Percentiles rank a stretch among this genome's conserved stretches.
Evolutionary conservation across 2,113 vertebrate species (phyloP).

Genomic region (Vimba vimba): DNA sequence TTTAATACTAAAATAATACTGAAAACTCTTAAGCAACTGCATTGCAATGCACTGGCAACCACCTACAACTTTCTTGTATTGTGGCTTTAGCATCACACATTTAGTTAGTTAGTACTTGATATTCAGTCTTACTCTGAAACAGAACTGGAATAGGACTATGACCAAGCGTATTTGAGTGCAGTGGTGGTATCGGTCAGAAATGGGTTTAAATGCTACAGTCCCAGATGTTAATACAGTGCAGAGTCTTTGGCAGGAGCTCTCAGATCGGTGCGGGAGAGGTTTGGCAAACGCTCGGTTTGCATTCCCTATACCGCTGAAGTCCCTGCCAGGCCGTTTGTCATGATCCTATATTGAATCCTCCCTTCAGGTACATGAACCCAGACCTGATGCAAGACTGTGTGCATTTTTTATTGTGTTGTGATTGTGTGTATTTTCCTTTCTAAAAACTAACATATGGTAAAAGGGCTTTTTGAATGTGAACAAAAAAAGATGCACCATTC

Average conservation of each 20-base stretch:
- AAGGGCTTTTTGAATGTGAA: neutral
- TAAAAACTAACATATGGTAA: neutral
- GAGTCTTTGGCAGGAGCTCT: conserved; percentile 3
- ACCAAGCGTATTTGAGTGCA: neutral
- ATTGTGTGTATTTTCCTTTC: neutral
- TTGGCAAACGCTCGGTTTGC: neutral
- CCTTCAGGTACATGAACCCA: neutral
- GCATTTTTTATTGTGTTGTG: neutral
- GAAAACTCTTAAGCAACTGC: neutral
- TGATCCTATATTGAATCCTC: neutral
- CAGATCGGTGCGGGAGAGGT: neutral
- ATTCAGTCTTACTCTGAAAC: neutral
- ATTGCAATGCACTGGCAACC: neutral
- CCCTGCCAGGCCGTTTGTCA: conserved; percentile 17
- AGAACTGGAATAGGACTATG: neutral
- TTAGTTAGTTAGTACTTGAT: neutral
- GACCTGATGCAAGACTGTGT: neutral
- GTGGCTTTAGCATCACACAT: neutral
- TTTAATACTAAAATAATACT: neutral
- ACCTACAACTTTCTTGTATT: neutral
- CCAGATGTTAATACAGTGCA: conserved; percentile 13
- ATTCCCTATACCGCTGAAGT: neutral
- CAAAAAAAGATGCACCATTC: neutral
- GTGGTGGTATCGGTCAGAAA: conserved; percentile 2
- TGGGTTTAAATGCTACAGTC: neutral